Percentiles rank a stretch among this genome's conserved stretches.
phyloP scores from a whole-genome alignment of 2,888 invertebrate genomes.

The Meiosimyza decipiens region DNA sequence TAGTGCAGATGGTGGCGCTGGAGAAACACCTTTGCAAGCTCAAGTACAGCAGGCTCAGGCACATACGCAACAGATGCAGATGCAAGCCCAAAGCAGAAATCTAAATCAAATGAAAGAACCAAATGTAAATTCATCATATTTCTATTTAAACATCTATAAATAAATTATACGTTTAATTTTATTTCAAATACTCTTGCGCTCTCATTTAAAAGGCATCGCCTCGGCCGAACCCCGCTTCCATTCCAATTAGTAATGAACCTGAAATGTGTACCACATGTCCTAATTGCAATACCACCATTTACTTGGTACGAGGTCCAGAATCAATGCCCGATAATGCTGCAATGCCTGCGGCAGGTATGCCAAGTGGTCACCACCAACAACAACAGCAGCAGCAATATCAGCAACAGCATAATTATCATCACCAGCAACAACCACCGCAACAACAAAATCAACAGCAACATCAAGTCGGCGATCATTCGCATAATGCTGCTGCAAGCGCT shows the following conservation, averaged over 20 bases:
- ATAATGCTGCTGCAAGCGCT: too few relatives aligned
- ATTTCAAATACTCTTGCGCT: neutral
- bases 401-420: too few relatives aligned
- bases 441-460: too few relatives aligned
- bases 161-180: slow-evolving; percentile 34
- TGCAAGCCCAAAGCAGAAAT: slow-evolving; percentile 43
- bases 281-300: slow-evolving; percentile 63
- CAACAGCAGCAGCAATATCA: too few relatives aligned
- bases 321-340: slow-evolving; percentile 49
- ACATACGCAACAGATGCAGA: slow-evolving; percentile 38
- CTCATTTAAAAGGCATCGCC: neutral
- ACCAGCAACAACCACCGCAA: too few relatives aligned
- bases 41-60: slow-evolving; percentile 36
- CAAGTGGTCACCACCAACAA: slow-evolving; percentile 19
- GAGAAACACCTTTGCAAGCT: slow-evolving; percentile 30
- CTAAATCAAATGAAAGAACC: slow-evolving; percentile 39
- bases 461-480: too few relatives aligned
- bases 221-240: slow-evolving; percentile 8
- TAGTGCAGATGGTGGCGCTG: slow-evolving; percentile 19
- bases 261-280: slow-evolving; percentile 64
- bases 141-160: slow-evolving; percentile 45
- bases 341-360: slow-evolving; percentile 24
- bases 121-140: slow-evolving; percentile 45
- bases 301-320: slow-evolving; percentile 55
- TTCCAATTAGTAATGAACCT: slow-evolving; percentile 44